A percentile compares a stretch with the other conserved stretches of the same genome.
phyloP scores from a whole-genome alignment of 2,888 invertebrate genomes.

The Gonocerus acuteangulatus region DNA sequence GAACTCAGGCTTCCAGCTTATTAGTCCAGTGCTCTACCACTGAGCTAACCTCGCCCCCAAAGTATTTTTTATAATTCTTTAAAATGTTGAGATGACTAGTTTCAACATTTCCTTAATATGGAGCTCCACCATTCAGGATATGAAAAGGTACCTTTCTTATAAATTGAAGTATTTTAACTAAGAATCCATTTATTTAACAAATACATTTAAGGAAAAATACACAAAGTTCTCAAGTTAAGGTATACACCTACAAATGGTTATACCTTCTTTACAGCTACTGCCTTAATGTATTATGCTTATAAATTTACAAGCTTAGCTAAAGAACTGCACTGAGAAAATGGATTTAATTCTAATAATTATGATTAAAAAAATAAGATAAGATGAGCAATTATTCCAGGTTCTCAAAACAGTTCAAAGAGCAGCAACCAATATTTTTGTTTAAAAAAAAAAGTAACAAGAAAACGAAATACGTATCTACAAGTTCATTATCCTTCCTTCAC shows the following conservation, averaged over 20 bases:
- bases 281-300: not conserved
- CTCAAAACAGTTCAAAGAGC: constrained; percentile 9
- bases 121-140: too few relatives aligned
- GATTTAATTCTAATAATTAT: constrained; percentile 11
- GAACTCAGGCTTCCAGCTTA: too few relatives aligned
- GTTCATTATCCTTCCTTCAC: not conserved
- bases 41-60: too few relatives aligned
- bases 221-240: constrained; percentile 14
- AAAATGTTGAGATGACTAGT: too few relatives aligned
- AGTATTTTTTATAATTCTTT: too few relatives aligned
- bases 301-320: constrained; percentile 3
- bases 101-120: too few relatives aligned
- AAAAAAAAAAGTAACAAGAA: too few relatives aligned
- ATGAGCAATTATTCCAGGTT: constrained; percentile 22
- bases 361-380: not conserved
- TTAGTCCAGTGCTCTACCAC: too few relatives aligned
- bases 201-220: constrained; percentile 23
- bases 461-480: too few relatives aligned
- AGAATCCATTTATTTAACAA: constrained; percentile 21
- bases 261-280: constrained; percentile 16
- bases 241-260: constrained; percentile 8
- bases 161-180: too few relatives aligned
- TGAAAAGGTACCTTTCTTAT: too few relatives aligned
- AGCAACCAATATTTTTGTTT: not conserved
- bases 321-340: constrained; percentile 22